Percentiles rank a stretch among this genome's conserved stretches.
Evolutionary conservation across 23 tunicate genomes (phyloP).

Genomic region (Corella eumyota): DNA sequence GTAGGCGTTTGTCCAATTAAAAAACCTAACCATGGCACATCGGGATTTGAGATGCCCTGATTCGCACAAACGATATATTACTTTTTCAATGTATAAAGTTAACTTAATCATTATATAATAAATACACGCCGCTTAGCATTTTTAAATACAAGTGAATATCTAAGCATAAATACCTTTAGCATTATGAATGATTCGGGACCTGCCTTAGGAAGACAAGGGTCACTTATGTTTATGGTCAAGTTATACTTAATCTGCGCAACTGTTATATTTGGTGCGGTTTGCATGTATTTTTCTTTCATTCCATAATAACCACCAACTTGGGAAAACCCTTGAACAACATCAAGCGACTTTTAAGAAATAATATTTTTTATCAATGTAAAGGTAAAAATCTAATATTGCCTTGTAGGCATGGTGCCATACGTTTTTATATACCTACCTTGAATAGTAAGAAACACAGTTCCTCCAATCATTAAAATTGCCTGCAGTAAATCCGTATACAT

Average conservation of each 20-base stretch:
- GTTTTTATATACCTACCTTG: too few relatives aligned
- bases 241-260: background rate
- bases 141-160: too few relatives aligned
- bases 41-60: constrained; percentile 41
- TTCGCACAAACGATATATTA: too few relatives aligned
- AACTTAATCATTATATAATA: too few relatives aligned
- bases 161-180: constrained; percentile 13
- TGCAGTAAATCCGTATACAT: constrained; percentile 59
- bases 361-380: too few relatives aligned
- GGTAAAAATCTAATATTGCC: too few relatives aligned
- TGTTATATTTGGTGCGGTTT: constrained; percentile 16
- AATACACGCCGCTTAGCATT: too few relatives aligned
- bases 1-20: constrained; percentile 73
- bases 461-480: constrained; percentile 40
- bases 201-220: constrained; percentile 14
- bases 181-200: constrained; percentile 17
- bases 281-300: constrained; percentile 27
- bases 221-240: constrained; percentile 6
- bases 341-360: background rate
- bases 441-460: constrained; percentile 33
- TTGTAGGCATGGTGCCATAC: too few relatives aligned
- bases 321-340: constrained; percentile 12
- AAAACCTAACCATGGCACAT: constrained; percentile 84
- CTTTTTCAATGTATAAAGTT: too few relatives aligned
- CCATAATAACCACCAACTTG: constrained; percentile 22